phyloP scores from a whole-genome alignment of 1,140 invertebrate genomes.

The Ceratoteleas bidentatus region DNA sequence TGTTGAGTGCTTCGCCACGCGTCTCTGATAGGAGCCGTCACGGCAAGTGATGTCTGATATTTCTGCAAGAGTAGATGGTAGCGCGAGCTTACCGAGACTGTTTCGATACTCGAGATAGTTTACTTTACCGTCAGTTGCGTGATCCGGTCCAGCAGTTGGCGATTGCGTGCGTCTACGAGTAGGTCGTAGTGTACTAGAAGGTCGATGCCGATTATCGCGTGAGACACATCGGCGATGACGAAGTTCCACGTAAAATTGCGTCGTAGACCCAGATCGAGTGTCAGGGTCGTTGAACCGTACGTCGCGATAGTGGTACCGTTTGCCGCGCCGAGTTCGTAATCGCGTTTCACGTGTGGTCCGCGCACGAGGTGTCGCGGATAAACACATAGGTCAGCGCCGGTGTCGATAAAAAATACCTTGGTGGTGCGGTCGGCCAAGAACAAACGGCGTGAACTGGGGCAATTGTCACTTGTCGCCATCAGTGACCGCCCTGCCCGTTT shows the following conservation, averaged over 20 bases:
- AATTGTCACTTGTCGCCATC: not conserved
- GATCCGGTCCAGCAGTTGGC: too few relatives aligned
- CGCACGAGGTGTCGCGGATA: not conserved
- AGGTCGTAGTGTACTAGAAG: too few relatives aligned
- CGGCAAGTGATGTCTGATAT: too few relatives aligned
- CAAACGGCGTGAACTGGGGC: too few relatives aligned
- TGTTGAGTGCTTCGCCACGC: not conserved
- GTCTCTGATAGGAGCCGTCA: not conserved
- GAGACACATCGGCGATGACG: too few relatives aligned
- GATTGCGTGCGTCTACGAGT: too few relatives aligned
- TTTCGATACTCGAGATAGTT: constrained; percentile 3
- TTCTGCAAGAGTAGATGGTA: constrained; percentile 66
- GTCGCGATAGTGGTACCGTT: not conserved
- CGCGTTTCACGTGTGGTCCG: too few relatives aligned
- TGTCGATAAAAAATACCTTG: not conserved
- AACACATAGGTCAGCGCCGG: constrained; percentile 10
- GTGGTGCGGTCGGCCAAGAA: not conserved
- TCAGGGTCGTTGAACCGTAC: not conserved
- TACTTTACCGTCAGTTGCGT: too few relatives aligned
- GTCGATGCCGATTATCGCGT: too few relatives aligned
- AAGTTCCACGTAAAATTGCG: too few relatives aligned
- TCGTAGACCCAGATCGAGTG: constrained; percentile 8
- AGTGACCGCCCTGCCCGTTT: too few relatives aligned
- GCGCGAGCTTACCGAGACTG: constrained; percentile 47
- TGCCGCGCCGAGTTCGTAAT: constrained; percentile 5